Evolutionary conservation across 2,113 vertebrate genomes (phyloP), one percentile per base, ranked within the genome.

Genomic region (Apodemus sylvaticus): DNA sequence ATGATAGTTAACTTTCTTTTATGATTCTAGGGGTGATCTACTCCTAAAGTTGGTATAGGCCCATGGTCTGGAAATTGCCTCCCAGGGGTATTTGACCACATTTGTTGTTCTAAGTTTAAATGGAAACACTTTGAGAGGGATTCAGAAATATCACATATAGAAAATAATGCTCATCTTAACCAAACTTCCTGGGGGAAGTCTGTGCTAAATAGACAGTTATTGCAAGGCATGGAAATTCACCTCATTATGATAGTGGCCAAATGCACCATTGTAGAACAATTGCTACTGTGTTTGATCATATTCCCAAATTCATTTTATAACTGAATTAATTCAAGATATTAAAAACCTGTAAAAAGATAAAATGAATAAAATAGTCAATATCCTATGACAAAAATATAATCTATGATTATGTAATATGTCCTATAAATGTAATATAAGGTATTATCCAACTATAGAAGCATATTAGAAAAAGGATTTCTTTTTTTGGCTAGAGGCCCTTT

Each of bases 301-400:
- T 78, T 95, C 60, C 51, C 70, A 88, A 93, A 92, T n/a, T 68
- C 17, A 60, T 70, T 89, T 94, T 92, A n/a, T n/a, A 96, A 36
- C 13, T 66, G 29, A 71, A 78, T 83, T 93, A 64, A 29, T 94
- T 48, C 17, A 34, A 29, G 17, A 48, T 51, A 48, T 83, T 87
- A 17, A 71, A 94, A 45, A n/a, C n/a, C n/a, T 60, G 6, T 13
- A 29, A 92, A 77, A n/a, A 83, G 5, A 1, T 58, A n/a, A 94
- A 8, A 36, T 68, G 74, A 79, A 68, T 36, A 81, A 89, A 79
- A 53, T 55, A 62, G 39, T 20, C 20, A 87, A 11, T 55, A 51
- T 64, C 20, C 0, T 53, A 85, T 7, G 79, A 62, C n/a, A 73
- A 86, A 90, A 89, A 20, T 36, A 77, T 12, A 14, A 26, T 36